Conservation (phyloP, 2,888 invertebrate genomes). For the Luffia ferchaultella region DNA sequence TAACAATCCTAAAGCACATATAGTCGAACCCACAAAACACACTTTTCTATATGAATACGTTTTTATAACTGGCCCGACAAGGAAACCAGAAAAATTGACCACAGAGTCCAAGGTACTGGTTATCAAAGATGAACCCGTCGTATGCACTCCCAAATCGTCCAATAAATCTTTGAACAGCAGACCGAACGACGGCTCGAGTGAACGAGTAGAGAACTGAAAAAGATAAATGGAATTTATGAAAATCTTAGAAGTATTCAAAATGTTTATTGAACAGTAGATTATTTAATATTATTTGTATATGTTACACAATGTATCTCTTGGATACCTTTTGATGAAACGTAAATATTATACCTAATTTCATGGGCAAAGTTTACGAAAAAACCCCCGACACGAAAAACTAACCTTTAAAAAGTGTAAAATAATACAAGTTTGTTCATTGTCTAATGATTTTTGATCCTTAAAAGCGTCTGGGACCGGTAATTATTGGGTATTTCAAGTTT, state of each 20-base stretch:
- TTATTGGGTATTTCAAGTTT: too few relatives aligned
- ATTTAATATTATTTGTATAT: too few relatives aligned
- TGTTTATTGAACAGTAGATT: too few relatives aligned
- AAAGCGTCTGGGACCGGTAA: too few relatives aligned
- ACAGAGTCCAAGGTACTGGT: conserved; percentile 79
- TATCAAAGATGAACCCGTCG: conserved; percentile 78
- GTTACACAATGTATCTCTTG: too few relatives aligned
- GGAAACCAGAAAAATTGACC: conserved; percentile 80
- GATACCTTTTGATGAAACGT: too few relatives aligned
- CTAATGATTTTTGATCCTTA: too few relatives aligned
- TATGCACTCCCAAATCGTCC: conserved; percentile 72
- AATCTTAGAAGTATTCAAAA: not conserved
- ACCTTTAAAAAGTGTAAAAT: too few relatives aligned
- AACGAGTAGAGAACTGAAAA: conserved; percentile 79
- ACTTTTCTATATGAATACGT: conserved; percentile 79
- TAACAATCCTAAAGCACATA: conserved; percentile 73
- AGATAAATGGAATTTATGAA: not conserved
- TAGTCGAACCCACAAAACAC: conserved; percentile 70
- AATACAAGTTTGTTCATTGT: too few relatives aligned
- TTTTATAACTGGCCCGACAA: conserved; percentile 79
- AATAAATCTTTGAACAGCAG: conserved; percentile 80
- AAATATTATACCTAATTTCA: too few relatives aligned
- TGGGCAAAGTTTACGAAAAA: too few relatives aligned
- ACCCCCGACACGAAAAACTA: too few relatives aligned
- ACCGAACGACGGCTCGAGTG: conserved; percentile 83